These are phyloP conservation scores for Hapalemur alaotrensis DNA, from an alignment of 2,797 vertebrate species.

Conservation along the genomic window DNA sequence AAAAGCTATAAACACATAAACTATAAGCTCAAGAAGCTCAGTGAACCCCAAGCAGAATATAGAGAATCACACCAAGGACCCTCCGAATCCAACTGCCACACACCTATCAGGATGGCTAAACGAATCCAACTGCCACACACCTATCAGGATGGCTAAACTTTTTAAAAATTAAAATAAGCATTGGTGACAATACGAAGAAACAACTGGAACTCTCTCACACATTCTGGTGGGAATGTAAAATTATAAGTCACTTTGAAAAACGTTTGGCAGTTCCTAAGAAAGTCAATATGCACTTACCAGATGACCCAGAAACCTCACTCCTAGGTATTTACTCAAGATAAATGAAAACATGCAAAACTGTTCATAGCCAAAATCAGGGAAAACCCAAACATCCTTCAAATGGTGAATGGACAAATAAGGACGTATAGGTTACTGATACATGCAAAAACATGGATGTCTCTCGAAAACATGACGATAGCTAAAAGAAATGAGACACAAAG, in stretches of 20 bases:
- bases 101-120: neutral
- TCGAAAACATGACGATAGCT: neutral
- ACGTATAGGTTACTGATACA: neutral
- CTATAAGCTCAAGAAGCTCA: neutral
- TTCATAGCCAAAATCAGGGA: neutral
- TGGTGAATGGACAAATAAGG: neutral
- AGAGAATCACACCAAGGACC: neutral
- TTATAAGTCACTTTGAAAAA: neutral
- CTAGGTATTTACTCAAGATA: neutral
- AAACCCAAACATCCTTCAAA: neutral
- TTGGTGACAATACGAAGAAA: neutral
- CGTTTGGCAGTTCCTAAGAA: neutral
- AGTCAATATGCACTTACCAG: neutral
- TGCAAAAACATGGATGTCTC: neutral
- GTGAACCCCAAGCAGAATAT: neutral
- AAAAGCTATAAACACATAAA: neutral
- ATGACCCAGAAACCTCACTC: neutral
- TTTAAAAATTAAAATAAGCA: neutral
- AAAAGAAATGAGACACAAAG: neutral
- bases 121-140: neutral
- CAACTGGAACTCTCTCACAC: neutral
- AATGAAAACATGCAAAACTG: neutral
- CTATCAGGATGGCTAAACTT: neutral
- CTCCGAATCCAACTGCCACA: neutral
- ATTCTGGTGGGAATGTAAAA: neutral